Conservation (phyloP, 2,888 invertebrate species). For the Matsumyia berberina region DNA sequence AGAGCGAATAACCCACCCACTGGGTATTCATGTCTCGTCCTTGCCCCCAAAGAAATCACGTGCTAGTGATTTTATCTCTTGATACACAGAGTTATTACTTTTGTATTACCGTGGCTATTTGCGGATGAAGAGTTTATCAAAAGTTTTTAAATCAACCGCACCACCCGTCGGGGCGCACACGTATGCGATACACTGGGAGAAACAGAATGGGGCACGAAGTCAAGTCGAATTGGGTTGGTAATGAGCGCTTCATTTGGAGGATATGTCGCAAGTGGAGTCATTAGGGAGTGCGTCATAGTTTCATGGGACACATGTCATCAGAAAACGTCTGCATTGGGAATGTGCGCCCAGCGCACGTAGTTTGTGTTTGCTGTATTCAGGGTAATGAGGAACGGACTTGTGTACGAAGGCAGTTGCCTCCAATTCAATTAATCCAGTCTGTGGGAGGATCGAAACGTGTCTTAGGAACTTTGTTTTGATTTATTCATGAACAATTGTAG, state of each 20-base stretch:
- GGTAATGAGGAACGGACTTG: too few species aligned
- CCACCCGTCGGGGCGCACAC: constrained; percentile 30
- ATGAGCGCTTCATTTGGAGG: constrained; percentile 20
- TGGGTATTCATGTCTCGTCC: constrained; percentile 62
- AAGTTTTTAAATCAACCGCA: constrained; percentile 41
- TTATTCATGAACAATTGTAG: too few species aligned
- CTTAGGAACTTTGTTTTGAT: too few species aligned
- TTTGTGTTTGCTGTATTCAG: too few species aligned
- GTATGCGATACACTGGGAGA: constrained; percentile 2
- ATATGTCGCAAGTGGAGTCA: constrained; percentile 28
- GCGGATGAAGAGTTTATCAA: constrained; percentile 38
- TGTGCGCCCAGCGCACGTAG: neutral
- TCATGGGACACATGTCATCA: constrained; percentile 28
- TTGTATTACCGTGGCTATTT: constrained; percentile 20
- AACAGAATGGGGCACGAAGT: constrained; percentile 2
- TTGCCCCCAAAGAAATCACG: constrained; percentile 52
- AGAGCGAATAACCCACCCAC: constrained; percentile 49
- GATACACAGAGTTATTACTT: constrained; percentile 25
- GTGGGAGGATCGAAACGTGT: too few species aligned
- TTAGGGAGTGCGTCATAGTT: constrained; percentile 33
- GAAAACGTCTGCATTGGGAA: neutral
- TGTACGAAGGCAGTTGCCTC: too few species aligned
- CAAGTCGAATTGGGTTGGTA: constrained; percentile 2
- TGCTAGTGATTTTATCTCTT: constrained; percentile 56
- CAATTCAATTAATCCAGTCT: too few species aligned